Evolutionary conservation across 2,113 vertebrate genomes (phyloP), one percentile per base, ranked within the genome.

Genomic region (Proteles cristata): DNA sequence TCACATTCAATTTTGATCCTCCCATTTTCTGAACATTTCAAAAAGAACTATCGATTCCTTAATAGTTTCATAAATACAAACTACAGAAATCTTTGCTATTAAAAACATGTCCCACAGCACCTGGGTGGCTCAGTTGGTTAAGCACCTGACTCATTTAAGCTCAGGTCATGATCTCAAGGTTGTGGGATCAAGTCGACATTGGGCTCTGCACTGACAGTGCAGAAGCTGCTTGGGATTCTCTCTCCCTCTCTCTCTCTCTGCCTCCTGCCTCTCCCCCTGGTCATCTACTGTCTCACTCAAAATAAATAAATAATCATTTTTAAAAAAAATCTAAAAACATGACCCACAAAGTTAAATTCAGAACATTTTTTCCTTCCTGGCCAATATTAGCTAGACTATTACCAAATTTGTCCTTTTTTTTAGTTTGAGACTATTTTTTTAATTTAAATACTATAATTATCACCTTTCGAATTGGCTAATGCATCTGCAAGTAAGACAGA

Each of bases 401-500:
- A 86, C 26, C 15, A 93, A 87, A 88, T 81, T 58, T 88, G 28
- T 21, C 48, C 63, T 95, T 93, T 84, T 16, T 91, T 85, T 88
- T 77, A 86, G 35, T 43, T 79, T 73, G 25, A 71, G 35, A 88
- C 10, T 11, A 58, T 16, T 16, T 68, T 81, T 92, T 15, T 6
- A 80, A 80, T 95, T 87, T 69, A 68, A 92, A 83, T 74, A 61
- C 11, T 69, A 3, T 65, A 58, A 65, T 63, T 1, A 63, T 77
- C 11, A 86, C 28, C 25, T 50, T 93, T 93, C 48, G 35, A 65
- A 73, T 2, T 82, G 28, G 4, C 17, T 45, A 31, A 61, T 82
- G 15, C 19, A 65, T 65, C 50, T 10, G 61, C 17, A n/a, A 93
- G 50, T 80, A 53, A 74, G 63, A 69, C 17, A 68, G 31, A 71